Percentiles rank a stretch among this genome's conserved stretches.
These are phyloP conservation scores for Pteronura brasiliensis DNA, from an alignment of 2,113 vertebrate species.

Conservation along the genomic window DNA sequence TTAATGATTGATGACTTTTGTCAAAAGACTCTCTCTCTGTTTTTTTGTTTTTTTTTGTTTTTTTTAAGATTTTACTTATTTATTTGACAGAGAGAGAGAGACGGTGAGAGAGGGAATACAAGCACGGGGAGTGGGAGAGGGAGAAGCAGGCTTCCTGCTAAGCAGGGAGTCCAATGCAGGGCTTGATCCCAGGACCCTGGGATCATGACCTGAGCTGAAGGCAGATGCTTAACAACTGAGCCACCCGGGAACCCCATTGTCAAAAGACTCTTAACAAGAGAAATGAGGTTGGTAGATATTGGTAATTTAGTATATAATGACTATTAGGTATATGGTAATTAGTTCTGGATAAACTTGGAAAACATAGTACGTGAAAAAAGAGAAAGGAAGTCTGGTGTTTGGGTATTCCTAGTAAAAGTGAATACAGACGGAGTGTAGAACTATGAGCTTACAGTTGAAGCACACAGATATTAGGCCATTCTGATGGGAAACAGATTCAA, in stretches of 20 bases:
- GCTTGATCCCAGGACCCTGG: too few species aligned
- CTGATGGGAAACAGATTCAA: background rate
- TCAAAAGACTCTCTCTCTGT: background rate
- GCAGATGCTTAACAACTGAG: too few species aligned
- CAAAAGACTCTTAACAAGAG: background rate
- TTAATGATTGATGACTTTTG: background rate
- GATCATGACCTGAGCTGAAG: too few species aligned
- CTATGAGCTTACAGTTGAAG: background rate
- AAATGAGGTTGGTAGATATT: background rate
- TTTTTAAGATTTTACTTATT: too few species aligned
- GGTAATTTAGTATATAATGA: background rate
- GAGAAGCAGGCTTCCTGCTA: too few species aligned
- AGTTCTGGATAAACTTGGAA: background rate
- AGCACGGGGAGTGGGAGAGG: too few species aligned
- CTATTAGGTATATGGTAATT: background rate
- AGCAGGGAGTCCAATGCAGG: too few species aligned
- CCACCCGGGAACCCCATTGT: background rate
- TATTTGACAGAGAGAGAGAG: too few species aligned
- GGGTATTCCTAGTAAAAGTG: background rate
- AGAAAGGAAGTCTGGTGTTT: background rate
- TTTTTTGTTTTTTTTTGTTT: too few species aligned
- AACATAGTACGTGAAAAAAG: background rate
- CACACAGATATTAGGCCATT: background rate
- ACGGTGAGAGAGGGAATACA: too few species aligned
- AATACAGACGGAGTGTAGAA: background rate